phyloP scores from a whole-genome alignment of 2,888 invertebrate genomes.

The Drosophila mulleri region DNA sequence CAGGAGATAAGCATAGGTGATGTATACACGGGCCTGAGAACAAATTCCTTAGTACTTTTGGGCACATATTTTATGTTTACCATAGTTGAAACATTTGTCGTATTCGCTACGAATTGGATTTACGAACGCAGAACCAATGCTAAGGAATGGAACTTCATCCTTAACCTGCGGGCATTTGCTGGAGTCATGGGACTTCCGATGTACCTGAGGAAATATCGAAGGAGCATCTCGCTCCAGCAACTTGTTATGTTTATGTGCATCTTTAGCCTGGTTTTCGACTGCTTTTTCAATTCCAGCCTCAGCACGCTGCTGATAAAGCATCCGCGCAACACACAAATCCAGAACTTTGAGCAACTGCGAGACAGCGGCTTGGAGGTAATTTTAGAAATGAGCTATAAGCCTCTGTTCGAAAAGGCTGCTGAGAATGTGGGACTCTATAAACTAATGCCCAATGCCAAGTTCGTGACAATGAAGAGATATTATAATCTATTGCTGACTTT shows the following conservation, averaged over 20 bases:
- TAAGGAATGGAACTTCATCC: not conserved
- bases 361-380: slow-evolving; percentile 16
- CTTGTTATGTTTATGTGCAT: slow-evolving; percentile 33
- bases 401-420: not conserved
- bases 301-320: slow-evolving; percentile 37
- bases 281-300: slow-evolving; percentile 40
- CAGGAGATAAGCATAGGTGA: slow-evolving; percentile 13
- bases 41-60: slow-evolving; percentile 17
- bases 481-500: not conserved
- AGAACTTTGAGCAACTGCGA: slow-evolving; percentile 27
- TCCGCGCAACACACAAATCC: slow-evolving; percentile 10
- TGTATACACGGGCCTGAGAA: slow-evolving; percentile 10
- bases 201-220: slow-evolving; percentile 1
- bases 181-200: slow-evolving; percentile 39
- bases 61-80: slow-evolving; percentile 25
- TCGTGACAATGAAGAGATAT: not conserved
- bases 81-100: slow-evolving; percentile 15
- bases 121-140: not conserved
- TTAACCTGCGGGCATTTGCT: slow-evolving; percentile 29
- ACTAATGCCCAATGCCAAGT: not conserved
- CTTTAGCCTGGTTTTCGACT: slow-evolving; percentile 27
- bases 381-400: not conserved
- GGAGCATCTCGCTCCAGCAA: slow-evolving; percentile 21
- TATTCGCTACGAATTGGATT: slow-evolving; percentile 4
- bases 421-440: fast-evolving